phyloP scores from a whole-genome alignment of 1,140 invertebrate genomes.

The Oppia nitens region DNA sequence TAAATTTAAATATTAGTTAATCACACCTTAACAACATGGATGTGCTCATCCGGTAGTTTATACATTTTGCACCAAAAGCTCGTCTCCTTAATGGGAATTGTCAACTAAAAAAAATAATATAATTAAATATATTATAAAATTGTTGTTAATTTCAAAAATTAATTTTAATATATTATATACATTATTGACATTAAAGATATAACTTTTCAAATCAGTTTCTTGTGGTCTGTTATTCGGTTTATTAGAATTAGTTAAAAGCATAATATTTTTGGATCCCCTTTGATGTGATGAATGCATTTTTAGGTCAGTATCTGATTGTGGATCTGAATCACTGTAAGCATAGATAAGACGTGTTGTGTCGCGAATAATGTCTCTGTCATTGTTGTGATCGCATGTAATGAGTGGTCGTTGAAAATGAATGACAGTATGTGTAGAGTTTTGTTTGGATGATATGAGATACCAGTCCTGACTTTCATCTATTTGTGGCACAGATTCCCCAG shows the following conservation, averaged over 20 bases:
- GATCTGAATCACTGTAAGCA: constrained; percentile 49
- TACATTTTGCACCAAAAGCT: constrained; percentile 76
- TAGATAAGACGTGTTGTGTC: constrained; percentile 59
- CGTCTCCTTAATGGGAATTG: constrained; percentile 41
- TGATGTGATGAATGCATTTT: constrained; percentile 38
- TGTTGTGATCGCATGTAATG: constrained; percentile 23
- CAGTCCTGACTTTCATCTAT: too few relatives aligned
- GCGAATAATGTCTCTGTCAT: constrained; percentile 17
- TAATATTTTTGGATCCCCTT: constrained; percentile 44
- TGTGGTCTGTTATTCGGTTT: constrained; percentile 28
- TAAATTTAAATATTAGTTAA: constrained; percentile 7
- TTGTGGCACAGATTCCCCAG: too few relatives aligned
- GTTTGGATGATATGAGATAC: too few relatives aligned
- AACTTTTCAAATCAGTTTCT: constrained; percentile 27
- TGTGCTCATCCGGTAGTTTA: constrained; percentile 49
- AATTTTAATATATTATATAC: constrained; percentile 41
- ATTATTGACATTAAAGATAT: constrained; percentile 51
- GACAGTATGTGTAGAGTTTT: too few relatives aligned
- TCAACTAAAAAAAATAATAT: not conserved
- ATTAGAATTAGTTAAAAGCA: constrained; percentile 29
- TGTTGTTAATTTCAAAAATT: not conserved
- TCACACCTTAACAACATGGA: constrained; percentile 53
- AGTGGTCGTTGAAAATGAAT: constrained; percentile 21
- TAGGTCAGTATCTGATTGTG: constrained; percentile 36
- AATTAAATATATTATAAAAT: not conserved